These are phyloP conservation scores for Platycercus adscitus DNA, from an alignment of 2,113 vertebrate genomes.

Conservation along the genomic window DNA sequence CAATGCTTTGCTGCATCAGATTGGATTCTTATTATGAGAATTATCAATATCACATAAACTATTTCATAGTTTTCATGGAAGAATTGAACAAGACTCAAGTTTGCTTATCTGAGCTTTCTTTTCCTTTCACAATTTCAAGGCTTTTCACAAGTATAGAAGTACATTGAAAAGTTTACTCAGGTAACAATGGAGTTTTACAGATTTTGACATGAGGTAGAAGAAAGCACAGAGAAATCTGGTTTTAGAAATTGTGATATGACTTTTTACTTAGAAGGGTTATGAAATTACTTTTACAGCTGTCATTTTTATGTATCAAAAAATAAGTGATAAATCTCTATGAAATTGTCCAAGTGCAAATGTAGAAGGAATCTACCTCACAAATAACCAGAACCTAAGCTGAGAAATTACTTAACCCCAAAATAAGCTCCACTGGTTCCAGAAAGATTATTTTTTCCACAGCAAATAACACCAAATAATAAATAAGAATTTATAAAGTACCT, in stretches of 20 bases:
- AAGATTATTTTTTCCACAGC: background rate
- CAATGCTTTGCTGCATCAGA: background rate
- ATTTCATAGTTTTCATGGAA: background rate
- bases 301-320: background rate
- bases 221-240: background rate
- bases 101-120: background rate
- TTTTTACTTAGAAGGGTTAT: background rate
- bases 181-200: background rate
- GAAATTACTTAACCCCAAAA: background rate
- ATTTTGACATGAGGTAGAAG: background rate
- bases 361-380: background rate
- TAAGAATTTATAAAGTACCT: background rate
- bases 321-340: background rate
- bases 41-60: background rate
- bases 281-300: background rate
- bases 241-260: background rate
- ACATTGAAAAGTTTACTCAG: background rate
- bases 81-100: background rate
- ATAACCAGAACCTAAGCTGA: background rate
- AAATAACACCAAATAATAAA: background rate
- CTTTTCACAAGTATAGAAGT: background rate
- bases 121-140: background rate
- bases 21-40: background rate
- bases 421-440: background rate
- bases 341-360: background rate